phyloP scores from a whole-genome alignment of 2,113 vertebrate species.

The Ursus arctos region DNA sequence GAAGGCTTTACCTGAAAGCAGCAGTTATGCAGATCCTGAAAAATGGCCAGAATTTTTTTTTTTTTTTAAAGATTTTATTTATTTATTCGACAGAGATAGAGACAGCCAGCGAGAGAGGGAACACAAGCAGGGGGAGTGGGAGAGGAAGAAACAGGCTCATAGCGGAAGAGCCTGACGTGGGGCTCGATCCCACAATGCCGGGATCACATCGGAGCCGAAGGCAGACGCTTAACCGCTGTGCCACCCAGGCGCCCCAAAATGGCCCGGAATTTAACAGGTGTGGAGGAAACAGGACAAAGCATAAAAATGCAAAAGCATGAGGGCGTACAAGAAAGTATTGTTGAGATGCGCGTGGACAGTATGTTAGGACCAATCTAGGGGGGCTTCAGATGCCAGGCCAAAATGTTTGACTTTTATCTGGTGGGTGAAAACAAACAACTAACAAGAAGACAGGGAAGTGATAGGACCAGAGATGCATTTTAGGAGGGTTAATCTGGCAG shows the following conservation, averaged over 20 bases:
- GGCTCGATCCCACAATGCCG: too few species aligned
- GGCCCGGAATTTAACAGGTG: background rate
- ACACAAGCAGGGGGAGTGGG: too few species aligned
- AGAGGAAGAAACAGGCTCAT: too few species aligned
- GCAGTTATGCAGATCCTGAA: background rate
- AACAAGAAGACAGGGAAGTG: background rate
- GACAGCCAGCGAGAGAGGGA: too few species aligned
- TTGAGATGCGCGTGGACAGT: rapidly evolving
- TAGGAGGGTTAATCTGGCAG: background rate
- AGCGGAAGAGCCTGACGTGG: too few species aligned
- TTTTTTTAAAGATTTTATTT: too few species aligned
- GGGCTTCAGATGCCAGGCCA: background rate
- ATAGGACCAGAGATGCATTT: background rate
- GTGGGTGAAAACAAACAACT: background rate
- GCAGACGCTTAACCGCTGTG: too few species aligned
- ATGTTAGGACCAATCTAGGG: background rate
- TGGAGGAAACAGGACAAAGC: background rate
- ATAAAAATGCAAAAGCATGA: background rate
- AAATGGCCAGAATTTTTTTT: background rate
- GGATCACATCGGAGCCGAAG: too few species aligned
- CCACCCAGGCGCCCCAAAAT: background rate
- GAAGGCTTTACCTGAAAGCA: background rate
- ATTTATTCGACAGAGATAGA: too few species aligned
- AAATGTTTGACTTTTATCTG: background rate
- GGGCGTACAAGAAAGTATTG: background rate